phyloP scores from a whole-genome alignment of 2,113 vertebrate species.

The Lophochroa leadbeateri region DNA sequence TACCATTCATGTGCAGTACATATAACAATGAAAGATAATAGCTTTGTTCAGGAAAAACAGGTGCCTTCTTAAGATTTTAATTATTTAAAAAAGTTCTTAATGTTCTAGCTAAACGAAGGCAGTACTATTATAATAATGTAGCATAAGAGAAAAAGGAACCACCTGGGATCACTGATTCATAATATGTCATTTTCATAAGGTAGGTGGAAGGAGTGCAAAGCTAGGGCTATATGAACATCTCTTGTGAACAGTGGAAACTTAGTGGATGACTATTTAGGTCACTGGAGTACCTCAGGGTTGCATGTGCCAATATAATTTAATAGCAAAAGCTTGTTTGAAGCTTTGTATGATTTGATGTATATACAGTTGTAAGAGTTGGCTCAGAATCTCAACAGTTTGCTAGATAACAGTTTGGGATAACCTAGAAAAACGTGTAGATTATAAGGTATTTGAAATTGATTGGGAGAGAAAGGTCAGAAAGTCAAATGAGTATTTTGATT shows the following conservation, averaged over 20 bases:
- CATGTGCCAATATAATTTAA: neutral
- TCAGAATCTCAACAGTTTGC: neutral
- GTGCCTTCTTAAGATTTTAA: neutral
- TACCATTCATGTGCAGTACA: neutral
- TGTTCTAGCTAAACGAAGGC: neutral
- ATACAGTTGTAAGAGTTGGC: neutral
- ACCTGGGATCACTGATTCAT: neutral
- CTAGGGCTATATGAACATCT: neutral
- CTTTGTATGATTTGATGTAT: neutral
- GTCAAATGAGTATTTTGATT: neutral
- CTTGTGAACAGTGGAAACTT: neutral
- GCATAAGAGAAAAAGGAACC: neutral
- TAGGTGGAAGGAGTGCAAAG: neutral
- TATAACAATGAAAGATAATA: neutral
- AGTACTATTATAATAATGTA: neutral
- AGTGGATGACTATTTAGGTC: neutral
- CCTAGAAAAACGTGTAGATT: rapidly evolving
- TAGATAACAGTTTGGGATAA: neutral
- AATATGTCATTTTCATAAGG: neutral
- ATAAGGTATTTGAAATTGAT: neutral
- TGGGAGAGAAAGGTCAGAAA: neutral
- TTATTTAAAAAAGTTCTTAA: neutral
- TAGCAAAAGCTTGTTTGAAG: neutral
- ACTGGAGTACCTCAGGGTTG: neutral
- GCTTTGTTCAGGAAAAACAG: neutral